These are phyloP conservation scores for Chrysina gloriosa DNA, from an alignment of 2,888 invertebrate genomes.

Conservation along the genomic window DNA sequence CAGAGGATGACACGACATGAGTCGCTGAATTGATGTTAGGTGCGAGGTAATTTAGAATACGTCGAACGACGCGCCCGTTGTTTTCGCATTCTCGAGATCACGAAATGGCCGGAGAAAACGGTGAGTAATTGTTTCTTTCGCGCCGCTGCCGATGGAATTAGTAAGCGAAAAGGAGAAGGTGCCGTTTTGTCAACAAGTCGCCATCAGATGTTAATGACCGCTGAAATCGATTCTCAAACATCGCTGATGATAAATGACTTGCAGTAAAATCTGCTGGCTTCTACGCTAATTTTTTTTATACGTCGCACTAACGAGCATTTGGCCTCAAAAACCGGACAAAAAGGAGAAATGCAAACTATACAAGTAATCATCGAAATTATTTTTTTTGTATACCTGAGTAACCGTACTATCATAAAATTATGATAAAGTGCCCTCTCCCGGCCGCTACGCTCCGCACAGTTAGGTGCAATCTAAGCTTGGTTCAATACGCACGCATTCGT, in stretches of 20 bases:
- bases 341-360: too few species aligned
- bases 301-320: too few species aligned
- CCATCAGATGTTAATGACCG: slow-evolving; percentile 15
- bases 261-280: neutral
- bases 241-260: neutral
- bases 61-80: slow-evolving; percentile 13
- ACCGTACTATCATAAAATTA: too few species aligned
- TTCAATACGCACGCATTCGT: too few species aligned
- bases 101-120: neutral
- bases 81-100: slow-evolving; percentile 18
- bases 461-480: too few species aligned
- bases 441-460: too few species aligned
- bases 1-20: slow-evolving; percentile 16
- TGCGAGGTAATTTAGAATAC: slow-evolving; percentile 21
- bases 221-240: slow-evolving; percentile 6
- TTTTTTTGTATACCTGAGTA: too few species aligned
- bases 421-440: too few species aligned
- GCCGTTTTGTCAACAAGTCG: slow-evolving; percentile 26
- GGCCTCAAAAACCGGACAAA: too few species aligned
- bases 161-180: slow-evolving; percentile 2
- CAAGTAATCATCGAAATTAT: too few species aligned
- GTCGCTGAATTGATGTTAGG: slow-evolving; percentile 12
- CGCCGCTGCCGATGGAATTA: slow-evolving; percentile 3
- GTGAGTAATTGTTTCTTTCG: slow-evolving; percentile 21
- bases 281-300: too few species aligned